Conservation (phyloP, 2,888 invertebrate genomes). For the Quadriops clusia region DNA sequence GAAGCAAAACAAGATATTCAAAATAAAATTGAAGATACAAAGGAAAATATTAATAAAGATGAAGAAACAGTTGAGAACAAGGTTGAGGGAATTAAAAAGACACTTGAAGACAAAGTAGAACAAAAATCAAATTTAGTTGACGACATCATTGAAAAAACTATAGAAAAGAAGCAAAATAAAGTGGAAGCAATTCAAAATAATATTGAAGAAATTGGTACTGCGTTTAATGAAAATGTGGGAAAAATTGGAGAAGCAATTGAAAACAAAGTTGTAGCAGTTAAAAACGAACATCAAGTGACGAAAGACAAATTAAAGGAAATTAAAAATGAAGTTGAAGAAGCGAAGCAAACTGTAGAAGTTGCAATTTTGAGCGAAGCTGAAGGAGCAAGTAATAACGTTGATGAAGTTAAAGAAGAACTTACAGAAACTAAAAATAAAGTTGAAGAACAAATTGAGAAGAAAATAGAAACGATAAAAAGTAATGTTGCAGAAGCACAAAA, state of each 20-base stretch:
- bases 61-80: slow-evolving; percentile 1
- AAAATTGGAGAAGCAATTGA: not conserved
- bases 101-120: not conserved
- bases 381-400: not conserved
- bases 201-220: not conserved
- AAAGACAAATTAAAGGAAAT: slow-evolving; percentile 3
- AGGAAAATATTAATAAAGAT: not conserved
- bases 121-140: slow-evolving; percentile 5
- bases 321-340: slow-evolving; percentile 5
- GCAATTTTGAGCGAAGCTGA: not conserved
- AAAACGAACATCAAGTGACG: slow-evolving; percentile 3
- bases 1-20: slow-evolving; percentile 1
- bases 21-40: not conserved
- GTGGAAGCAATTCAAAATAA: slow-evolving; percentile 1
- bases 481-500: not conserved
- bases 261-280: not conserved
- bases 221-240: not conserved
- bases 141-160: slow-evolving; percentile 1
- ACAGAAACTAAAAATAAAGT: slow-evolving; percentile 2
- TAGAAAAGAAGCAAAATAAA: slow-evolving; percentile 1
- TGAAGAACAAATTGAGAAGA: slow-evolving; percentile 1
- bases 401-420: not conserved
- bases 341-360: slow-evolving; percentile 5
- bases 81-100: slow-evolving; percentile 2
- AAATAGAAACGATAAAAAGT: not conserved